Evolutionary conservation across 2,113 vertebrate genomes (phyloP).

Genomic region (Coturnix japonica): DNA sequence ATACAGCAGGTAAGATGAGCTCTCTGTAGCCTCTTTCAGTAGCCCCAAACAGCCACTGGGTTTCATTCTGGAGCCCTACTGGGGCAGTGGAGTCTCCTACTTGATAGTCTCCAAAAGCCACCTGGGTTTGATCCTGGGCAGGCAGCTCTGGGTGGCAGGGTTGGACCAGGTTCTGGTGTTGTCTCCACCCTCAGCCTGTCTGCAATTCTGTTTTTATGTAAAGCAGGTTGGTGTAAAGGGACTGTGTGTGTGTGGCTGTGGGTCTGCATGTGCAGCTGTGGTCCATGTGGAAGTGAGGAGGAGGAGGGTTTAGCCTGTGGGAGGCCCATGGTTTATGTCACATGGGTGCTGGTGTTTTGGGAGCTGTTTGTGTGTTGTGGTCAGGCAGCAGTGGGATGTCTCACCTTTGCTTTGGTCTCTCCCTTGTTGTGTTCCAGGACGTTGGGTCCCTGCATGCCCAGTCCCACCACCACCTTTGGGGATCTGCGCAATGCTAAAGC

Average conservation of each 20-base stretch:
- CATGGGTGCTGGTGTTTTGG: neutral
- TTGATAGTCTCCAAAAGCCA: too few relatives aligned
- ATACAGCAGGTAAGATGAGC: conserved; percentile 28
- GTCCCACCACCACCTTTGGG: conserved; percentile 72
- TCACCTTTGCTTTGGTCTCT: neutral
- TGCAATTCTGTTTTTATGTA: rapidly evolving
- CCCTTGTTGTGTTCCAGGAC: neutral
- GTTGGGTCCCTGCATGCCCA: conserved; percentile 50
- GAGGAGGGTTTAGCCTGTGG: neutral
- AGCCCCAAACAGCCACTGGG: too few relatives aligned
- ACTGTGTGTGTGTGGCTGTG: too few relatives aligned
- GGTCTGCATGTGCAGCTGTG: neutral
- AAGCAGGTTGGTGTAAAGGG: neutral
- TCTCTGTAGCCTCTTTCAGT: too few relatives aligned
- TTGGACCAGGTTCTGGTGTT: too few relatives aligned
- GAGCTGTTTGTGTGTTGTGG: rapidly evolving
- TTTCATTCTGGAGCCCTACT: neutral
- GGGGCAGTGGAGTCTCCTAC: neutral
- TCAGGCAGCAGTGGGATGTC: rapidly evolving
- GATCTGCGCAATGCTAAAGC: conserved; percentile 60
- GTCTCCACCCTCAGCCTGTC: neutral
- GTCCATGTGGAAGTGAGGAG: neutral
- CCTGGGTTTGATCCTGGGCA: neutral
- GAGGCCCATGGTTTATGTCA: rapidly evolving
- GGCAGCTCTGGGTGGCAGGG: neutral